These are phyloP conservation scores for Araneus ventricosus DNA, from an alignment of 1,140 invertebrate species.

Conservation along the genomic window DNA sequence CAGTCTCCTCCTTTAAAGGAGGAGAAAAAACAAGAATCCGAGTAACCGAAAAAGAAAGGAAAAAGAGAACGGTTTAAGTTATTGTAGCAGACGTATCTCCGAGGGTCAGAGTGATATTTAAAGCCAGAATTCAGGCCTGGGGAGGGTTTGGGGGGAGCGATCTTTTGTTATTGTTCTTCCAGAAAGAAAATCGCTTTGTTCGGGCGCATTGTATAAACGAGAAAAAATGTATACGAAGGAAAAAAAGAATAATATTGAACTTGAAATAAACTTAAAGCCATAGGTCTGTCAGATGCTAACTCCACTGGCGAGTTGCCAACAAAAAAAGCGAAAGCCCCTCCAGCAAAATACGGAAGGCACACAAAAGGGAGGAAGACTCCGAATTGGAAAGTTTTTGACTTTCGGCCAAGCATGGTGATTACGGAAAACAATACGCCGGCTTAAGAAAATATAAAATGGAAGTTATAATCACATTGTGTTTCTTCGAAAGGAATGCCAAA, in stretches of 20 bases:
- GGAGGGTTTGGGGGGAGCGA: background rate
- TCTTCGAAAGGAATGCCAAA: background rate
- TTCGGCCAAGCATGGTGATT: constrained; percentile 49
- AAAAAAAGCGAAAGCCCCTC: background rate
- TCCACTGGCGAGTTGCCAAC: constrained; percentile 34
- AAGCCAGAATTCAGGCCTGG: background rate
- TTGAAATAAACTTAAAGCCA: constrained; percentile 58
- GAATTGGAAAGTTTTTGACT: constrained; percentile 62
- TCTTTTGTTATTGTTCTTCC: constrained; percentile 32
- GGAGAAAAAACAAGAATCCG: background rate
- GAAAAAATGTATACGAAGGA: background rate
- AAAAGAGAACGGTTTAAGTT: background rate
- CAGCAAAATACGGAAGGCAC: background rate
- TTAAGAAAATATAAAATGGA: background rate
- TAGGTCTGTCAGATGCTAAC: constrained; percentile 53
- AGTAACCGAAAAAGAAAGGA: too few relatives aligned
- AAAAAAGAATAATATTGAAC: background rate
- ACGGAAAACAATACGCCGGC: constrained; percentile 23
- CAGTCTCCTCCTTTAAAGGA: background rate
- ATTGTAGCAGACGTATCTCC: background rate
- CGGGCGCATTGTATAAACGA: background rate
- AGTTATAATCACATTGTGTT: constrained; percentile 63
- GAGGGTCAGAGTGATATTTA: constrained; percentile 41
- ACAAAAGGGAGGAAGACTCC: constrained; percentile 25
- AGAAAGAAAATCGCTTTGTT: background rate